Evolutionary conservation across 2,113 vertebrate genomes (phyloP), one percentile per base, ranked within the genome.

Genomic region (Callionymus lyra): DNA sequence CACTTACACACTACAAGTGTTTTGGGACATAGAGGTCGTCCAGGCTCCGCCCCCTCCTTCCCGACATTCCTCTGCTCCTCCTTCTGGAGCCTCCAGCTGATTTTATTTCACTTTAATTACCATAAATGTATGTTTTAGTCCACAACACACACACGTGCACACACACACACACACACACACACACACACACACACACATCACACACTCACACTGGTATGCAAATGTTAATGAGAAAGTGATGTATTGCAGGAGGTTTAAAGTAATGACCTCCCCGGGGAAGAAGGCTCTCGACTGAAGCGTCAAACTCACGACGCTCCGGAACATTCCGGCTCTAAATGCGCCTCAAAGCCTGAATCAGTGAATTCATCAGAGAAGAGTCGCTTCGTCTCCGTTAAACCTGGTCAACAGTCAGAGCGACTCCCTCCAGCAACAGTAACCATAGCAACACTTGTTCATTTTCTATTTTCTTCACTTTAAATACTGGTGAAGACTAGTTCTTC

Each of bases 181-280:
- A 36, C 42, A 53, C 9, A 36, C 39, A 45, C 52, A 45, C 53
- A 4, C 15, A 1, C 16, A 32, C 6, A 17, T 13, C n/a, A 16
- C 41, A 43, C 32, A 46, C 40, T 42, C 56, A 55, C 46, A 69
- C 60, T 56, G 59, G 54, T 56, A 80, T 79, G 72, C 65, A 76
- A 66, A 74, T 72, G 70, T 68, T 76, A 75, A 77, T 81, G 73
- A 78, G 62, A 71, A 79, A 77, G 63, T 75, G 80, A 79, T 75
- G 74, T 59, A 74, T 76, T 70, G 74, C 71, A 59, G 55, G 59
- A 68, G 60, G 58, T 72, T 77, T 68, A 56, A 60, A 66, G 69
- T 81, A 79, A 79, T 79, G 65, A 73, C 58, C 37, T 65, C 77
- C 73, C 64, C 8, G 9, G 56, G 66, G 73, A 69, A 40, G 47